Base-by-base conservation (phyloP, 2,797 vertebrate species). In the Galago senegalensis region DNA sequence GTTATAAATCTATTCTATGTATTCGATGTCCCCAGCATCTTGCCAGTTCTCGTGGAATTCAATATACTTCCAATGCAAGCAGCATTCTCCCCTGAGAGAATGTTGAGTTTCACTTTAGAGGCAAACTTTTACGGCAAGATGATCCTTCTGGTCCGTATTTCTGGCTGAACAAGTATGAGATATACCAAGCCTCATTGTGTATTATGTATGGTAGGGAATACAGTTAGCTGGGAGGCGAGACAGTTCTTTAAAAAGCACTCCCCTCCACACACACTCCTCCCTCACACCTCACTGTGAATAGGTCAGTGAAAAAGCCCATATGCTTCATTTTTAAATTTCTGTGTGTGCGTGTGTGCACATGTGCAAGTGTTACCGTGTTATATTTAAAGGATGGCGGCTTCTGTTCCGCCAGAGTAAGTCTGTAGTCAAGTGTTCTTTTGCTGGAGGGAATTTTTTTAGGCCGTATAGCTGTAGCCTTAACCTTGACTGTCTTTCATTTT, bases 401-500 rank as follows among this genome's bases (percentile, higher is more conserved):
- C 29, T 65, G 10, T 46, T 53, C 23, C 40, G 83, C 31, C n/a
- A 29, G 37, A 81, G 11, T 70, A 92, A 89, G 25, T 87, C 43
- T 75, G 2, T 70, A 53, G 20, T 79, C n/a, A 31, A 81, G 27
- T 29, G 7, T n/a, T 67, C 3, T 61, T 92, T 79, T 65, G 75
- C 63, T 46, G 25, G 13, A 82, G 43, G 77, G 37, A 73, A 84
- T 43, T 92, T 72, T 83, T 60, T 72, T 85, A 77, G 69, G 40
- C 43, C 31, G 4, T 27, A 18, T 8, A 91, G 58, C 61, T 56
- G 23, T 84, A n/a, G 60, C 53, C 40, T 88, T 97, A 89, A 97
- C 97, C 96, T 97, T 95, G 96, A 92, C 80, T 72, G 94, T 89
- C 97, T 95, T 97, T 97, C 94, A 88, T 89, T 89, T 94, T 97